A percentile compares a stretch with the other conserved stretches of the same genome.
phyloP scores from a whole-genome alignment of 2,113 vertebrate species.

The Alligator mississippiensis region DNA sequence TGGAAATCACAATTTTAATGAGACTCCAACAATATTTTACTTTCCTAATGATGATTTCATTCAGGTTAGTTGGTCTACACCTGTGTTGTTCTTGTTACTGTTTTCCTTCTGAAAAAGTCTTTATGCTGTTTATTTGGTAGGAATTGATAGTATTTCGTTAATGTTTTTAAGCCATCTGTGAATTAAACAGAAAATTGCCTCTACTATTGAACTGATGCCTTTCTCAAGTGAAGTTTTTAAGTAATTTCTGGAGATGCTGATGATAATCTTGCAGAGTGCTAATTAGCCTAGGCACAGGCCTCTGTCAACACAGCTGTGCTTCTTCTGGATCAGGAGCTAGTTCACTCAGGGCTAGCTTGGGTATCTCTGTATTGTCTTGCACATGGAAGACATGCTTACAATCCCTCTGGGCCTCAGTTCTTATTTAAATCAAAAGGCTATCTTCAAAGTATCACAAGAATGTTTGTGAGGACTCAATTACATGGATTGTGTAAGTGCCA shows the following conservation, averaged over 20 bases:
- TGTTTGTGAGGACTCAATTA: no score
- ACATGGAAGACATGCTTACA: no score
- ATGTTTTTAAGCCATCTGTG: neutral
- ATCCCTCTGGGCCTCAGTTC: no score
- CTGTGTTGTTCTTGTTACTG: neutral
- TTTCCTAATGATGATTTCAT: neutral
- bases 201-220: neutral
- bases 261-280: neutral
- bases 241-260: constrained; percentile 16
- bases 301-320: no score
- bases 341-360: no score
- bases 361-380: no score
- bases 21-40: neutral
- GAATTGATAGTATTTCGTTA: neutral
- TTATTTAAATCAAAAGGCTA: no score
- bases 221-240: constrained; percentile 1
- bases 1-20: neutral
- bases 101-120: neutral
- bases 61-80: neutral
- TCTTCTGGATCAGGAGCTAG: no score
- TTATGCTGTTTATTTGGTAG: neutral
- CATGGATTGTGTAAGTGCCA: no score
- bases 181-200: neutral
- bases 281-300: no score
- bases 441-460: no score